phyloP scores from a whole-genome alignment of 2,888 invertebrate species.

The Auanema sp. region DNA sequence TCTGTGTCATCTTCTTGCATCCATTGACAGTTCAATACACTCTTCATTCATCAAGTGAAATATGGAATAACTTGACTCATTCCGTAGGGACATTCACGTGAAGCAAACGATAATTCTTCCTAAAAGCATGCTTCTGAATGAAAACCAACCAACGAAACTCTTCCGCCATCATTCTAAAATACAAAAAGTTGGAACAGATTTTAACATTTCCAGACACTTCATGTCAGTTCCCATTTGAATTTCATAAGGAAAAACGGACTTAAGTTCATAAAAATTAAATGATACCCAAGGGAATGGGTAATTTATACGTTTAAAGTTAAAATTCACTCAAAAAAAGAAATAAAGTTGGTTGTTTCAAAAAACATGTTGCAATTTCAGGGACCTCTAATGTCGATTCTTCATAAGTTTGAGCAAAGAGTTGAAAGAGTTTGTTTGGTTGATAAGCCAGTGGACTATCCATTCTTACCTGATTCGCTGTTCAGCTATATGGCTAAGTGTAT shows the following conservation, averaged over 20 bases:
- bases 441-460: constrained; percentile 64
- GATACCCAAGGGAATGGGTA: no score
- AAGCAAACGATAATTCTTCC: no score
- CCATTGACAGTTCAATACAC: no score
- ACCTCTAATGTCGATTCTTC: constrained; percentile 52
- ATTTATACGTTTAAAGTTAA: constrained; percentile 1
- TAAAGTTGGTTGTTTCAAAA: constrained; percentile 4
- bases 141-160: no score
- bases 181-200: background rate
- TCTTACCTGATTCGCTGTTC: constrained; percentile 63
- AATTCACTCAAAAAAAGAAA: constrained; percentile 7
- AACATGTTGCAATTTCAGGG: constrained; percentile 36
- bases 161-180: background rate
- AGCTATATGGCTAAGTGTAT: constrained; percentile 58
- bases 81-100: no score
- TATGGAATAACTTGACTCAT: no score
- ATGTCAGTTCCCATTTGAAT: no score
- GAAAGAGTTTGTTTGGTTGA: constrained; percentile 64
- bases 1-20: no score
- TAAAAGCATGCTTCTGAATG: no score
- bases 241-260: no score
- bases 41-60: no score
- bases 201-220: background rate
- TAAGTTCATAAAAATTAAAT: no score
- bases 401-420: constrained; percentile 56